Conservation (phyloP, 23 tunicate species). For the Diplosoma virens region DNA sequence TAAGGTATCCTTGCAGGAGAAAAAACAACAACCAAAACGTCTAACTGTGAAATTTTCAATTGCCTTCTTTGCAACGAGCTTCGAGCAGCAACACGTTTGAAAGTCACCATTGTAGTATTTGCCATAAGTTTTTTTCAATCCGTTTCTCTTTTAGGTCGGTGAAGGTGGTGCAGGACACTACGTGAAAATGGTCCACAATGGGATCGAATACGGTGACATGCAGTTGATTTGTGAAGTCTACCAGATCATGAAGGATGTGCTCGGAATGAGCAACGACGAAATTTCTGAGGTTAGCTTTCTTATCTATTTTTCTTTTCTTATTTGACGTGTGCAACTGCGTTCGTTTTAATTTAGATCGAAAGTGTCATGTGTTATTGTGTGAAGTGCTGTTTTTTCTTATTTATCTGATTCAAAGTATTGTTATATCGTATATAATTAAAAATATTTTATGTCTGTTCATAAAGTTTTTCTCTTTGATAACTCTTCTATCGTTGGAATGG, state of each 20-base stretch:
- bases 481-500: no score
- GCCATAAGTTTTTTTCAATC: no score
- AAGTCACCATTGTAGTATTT: background rate
- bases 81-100: background rate
- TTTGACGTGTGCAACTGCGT: background rate
- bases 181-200: conserved; percentile 98
- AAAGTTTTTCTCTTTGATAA: no score
- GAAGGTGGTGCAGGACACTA: conserved; percentile 94
- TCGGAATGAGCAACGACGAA: conserved; percentile 78
- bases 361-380: no score
- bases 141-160: conserved; percentile 64
- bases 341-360: background rate
- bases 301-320: background rate
- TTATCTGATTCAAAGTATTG: no score
- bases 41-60: no score
- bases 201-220: conserved; percentile 98
- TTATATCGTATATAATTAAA: no score
- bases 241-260: conserved; percentile 78
- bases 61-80: no score
- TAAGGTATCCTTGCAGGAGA: no score
- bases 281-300: conserved; percentile 60
- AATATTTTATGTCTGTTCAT: no score
- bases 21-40: no score
- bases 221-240: conserved; percentile 88
- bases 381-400: no score